phyloP scores from a whole-genome alignment of 2,797 vertebrate species.

The Mus spretus region DNA sequence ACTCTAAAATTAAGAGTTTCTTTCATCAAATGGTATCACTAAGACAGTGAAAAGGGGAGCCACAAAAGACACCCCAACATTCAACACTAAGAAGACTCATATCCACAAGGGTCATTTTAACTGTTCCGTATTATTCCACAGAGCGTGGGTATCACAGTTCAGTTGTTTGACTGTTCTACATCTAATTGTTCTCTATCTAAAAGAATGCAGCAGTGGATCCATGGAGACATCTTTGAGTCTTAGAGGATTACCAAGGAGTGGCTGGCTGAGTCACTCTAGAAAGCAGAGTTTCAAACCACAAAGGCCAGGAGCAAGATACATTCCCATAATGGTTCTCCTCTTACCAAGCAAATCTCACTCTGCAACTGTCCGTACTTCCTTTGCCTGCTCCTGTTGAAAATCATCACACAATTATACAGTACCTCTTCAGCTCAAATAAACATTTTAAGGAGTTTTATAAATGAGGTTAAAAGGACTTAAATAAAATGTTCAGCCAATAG shows the following conservation, averaged over 20 bases:
- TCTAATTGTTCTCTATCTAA: slow-evolving; percentile 4
- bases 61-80: slow-evolving; percentile 14
- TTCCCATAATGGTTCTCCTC: background rate
- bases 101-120: slow-evolving; percentile 47
- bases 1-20: slow-evolving; percentile 9
- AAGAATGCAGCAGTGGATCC: background rate
- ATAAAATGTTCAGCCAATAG: slow-evolving; percentile 49
- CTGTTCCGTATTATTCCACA: background rate
- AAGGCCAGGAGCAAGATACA: background rate
- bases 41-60: slow-evolving; percentile 8
- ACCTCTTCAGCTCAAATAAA: background rate
- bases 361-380: background rate
- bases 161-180: background rate
- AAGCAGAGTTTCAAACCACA: slow-evolving; percentile 58
- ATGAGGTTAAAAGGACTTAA: slow-evolving; percentile 7
- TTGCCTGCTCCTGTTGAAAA: slow-evolving; percentile 31
- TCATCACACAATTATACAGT: background rate
- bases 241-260: slow-evolving; percentile 24
- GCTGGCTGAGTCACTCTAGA: slow-evolving; percentile 37
- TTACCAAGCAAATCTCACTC: background rate
- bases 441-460: slow-evolving; percentile 31
- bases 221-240: background rate
- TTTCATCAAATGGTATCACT: background rate
- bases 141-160: background rate
- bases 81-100: background rate